phyloP scores from a whole-genome alignment of 2,113 vertebrate genomes.

The Cochlearius cochlearius region DNA sequence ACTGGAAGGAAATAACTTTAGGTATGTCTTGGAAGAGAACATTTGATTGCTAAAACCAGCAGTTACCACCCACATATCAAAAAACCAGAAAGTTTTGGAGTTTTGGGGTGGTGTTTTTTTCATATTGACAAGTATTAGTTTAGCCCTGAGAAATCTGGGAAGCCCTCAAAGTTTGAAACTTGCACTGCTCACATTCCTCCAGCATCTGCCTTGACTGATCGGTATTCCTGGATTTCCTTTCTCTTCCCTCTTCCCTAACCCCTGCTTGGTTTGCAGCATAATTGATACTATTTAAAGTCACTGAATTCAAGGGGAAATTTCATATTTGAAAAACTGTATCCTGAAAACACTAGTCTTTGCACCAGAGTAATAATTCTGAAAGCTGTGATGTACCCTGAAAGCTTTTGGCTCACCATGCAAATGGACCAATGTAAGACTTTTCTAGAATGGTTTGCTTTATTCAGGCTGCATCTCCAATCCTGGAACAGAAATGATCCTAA shows the following conservation, averaged over 20 bases:
- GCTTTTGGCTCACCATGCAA: neutral
- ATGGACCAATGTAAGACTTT: neutral
- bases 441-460: neutral
- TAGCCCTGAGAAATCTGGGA: neutral
- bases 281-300: neutral
- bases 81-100: neutral
- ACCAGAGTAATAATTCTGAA: neutral
- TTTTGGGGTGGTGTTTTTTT: accelerated
- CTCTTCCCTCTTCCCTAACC: neutral
- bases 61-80: neutral
- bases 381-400: neutral
- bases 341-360: neutral
- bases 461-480: neutral
- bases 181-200: neutral
- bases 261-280: neutral
- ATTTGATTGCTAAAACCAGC: neutral
- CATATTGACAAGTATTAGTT: neutral
- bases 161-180: neutral
- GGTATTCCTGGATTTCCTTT: neutral
- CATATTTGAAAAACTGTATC: neutral
- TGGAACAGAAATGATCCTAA: neutral
- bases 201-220: neutral
- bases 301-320: neutral
- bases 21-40: neutral
- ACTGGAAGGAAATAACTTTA: neutral